Conservation (phyloP, 2,888 invertebrate genomes). For the Noctua fimbriata region DNA sequence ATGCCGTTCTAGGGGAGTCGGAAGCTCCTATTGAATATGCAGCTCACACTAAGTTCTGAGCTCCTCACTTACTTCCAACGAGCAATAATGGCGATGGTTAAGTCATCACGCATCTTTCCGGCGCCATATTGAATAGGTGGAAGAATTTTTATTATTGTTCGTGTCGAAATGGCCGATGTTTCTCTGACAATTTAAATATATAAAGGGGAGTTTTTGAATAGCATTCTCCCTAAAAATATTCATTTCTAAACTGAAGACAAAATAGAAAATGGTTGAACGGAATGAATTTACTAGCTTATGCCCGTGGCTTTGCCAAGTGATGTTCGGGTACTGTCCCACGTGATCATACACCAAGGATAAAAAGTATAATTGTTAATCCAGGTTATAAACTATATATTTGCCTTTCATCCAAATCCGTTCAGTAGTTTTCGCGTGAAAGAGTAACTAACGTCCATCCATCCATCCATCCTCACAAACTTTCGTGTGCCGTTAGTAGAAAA, state of each 20-base stretch:
- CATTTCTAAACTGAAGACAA: neutral
- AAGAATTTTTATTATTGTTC: conserved; percentile 42
- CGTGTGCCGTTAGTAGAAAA: neutral
- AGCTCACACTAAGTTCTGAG: conserved; percentile 65
- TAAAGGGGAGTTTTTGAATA: neutral
- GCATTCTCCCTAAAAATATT: neutral
- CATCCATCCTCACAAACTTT: too few relatives aligned
- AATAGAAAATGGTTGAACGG: neutral
- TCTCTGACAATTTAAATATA: neutral
- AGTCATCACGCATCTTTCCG: conserved; percentile 51
- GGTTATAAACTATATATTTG: too few relatives aligned
- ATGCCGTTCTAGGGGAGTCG: conserved; percentile 35
- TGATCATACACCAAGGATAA: too few relatives aligned
- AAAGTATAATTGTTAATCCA: too few relatives aligned
- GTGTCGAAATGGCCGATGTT: conserved; percentile 8
- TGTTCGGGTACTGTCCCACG: too few relatives aligned
- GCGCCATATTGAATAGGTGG: conserved; percentile 45
- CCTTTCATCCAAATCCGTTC: too few relatives aligned
- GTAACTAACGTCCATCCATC: too few relatives aligned
- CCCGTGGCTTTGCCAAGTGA: too few relatives aligned
- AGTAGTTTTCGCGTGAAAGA: too few relatives aligned
- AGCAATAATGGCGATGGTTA: conserved; percentile 61
- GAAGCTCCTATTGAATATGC: conserved; percentile 62
- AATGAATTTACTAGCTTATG: too few relatives aligned
- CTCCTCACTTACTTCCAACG: conserved; percentile 50